Evolutionary conservation across 2,888 invertebrate genomes (phyloP).

Genomic region (Rhopalosiphum nymphaeae): DNA sequence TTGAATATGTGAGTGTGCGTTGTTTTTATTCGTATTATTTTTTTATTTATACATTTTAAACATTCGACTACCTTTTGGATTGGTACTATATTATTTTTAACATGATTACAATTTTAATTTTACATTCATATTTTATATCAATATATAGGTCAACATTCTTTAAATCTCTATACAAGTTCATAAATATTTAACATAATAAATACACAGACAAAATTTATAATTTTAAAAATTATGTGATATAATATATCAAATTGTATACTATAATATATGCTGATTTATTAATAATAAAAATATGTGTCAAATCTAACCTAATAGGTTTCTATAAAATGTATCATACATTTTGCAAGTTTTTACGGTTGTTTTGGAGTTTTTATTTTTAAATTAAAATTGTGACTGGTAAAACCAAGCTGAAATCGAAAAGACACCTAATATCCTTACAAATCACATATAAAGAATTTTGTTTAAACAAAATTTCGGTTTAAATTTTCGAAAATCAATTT

Average conservation of each 20-base stretch:
- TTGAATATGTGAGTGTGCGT: neutral
- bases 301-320: neutral
- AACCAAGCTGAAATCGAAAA: neutral
- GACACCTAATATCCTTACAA: neutral
- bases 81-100: neutral
- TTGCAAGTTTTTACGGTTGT: neutral
- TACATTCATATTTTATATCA: neutral
- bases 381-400: neutral
- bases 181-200: neutral
- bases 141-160: neutral
- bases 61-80: neutral
- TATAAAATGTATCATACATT: neutral
- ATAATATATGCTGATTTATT: too few species aligned
- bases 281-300: neutral
- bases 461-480: neutral
- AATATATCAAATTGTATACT: neutral
- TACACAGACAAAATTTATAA: neutral
- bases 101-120: neutral
- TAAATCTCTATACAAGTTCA: neutral
- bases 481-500: neutral
- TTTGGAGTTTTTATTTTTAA: neutral
- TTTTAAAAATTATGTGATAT: neutral
- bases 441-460: neutral
- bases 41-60: neutral
- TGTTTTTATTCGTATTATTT: neutral